Conservation (phyloP, 2,888 invertebrate species). For the Xestia sexstrigata region DNA sequence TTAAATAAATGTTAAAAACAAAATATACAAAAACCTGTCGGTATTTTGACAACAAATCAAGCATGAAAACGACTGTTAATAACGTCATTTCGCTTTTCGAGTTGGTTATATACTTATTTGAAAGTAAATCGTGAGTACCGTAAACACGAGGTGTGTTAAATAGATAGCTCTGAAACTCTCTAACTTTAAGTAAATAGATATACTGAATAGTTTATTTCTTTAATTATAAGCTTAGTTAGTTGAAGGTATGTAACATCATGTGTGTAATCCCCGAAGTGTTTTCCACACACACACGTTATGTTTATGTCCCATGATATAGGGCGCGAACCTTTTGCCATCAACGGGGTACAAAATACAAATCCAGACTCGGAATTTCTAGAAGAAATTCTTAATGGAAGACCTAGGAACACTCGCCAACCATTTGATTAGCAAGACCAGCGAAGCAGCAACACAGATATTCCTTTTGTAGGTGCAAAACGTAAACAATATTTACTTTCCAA, state of each 20-base stretch:
- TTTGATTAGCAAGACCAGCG: not conserved
- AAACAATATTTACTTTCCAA: not conserved
- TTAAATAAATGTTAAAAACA: slow-evolving; percentile 21
- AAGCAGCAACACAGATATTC: not conserved
- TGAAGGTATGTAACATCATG: not conserved
- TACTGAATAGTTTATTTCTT: not conserved
- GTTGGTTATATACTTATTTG: slow-evolving; percentile 55
- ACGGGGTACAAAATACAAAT: not conserved
- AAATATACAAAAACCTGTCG: slow-evolving; percentile 13
- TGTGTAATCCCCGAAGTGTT: not conserved
- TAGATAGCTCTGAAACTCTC: slow-evolving; percentile 12
- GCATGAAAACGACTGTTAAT: slow-evolving; percentile 69
- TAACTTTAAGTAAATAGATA: not conserved
- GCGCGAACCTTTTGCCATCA: not conserved
- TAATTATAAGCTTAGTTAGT: not conserved
- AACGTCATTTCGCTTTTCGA: slow-evolving; percentile 75
- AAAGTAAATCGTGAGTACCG: slow-evolving; percentile 71
- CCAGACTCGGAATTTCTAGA: not conserved
- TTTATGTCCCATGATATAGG: not conserved
- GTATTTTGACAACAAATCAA: slow-evolving; percentile 69
- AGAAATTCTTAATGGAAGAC: not conserved
- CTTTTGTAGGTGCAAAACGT: not conserved
- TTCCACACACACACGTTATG: not conserved
- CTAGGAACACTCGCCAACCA: not conserved
- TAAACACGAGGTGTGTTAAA: slow-evolving; percentile 39